A percentile compares a stretch with the other conserved stretches of the same genome.
Evolutionary conservation across 2,888 invertebrate species (phyloP).

Genomic region (Micoletzkya japonica): DNA sequence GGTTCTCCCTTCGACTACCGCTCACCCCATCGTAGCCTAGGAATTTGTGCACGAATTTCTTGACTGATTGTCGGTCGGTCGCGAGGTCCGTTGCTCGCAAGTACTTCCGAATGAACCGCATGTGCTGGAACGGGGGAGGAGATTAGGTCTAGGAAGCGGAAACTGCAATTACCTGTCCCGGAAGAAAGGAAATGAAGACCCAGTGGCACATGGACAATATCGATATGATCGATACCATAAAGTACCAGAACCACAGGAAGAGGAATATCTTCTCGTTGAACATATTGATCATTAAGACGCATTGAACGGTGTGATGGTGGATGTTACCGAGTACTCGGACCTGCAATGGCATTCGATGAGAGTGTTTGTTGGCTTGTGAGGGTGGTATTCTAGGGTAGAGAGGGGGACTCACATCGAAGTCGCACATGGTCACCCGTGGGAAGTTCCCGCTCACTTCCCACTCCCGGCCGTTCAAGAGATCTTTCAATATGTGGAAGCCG

Average conservation of each 20-base stretch:
- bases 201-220: slow-evolving; percentile 63
- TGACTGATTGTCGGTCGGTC: slow-evolving; percentile 64
- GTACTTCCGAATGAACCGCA: slow-evolving; percentile 64
- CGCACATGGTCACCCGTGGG: slow-evolving; percentile 65
- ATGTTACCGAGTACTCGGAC: slow-evolving; percentile 66
- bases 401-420: slow-evolving; percentile 60
- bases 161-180: slow-evolving; percentile 56
- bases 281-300: slow-evolving; percentile 64
- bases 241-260: slow-evolving; percentile 65
- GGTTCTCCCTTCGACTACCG: too few species aligned
- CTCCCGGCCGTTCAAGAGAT: slow-evolving; percentile 63
- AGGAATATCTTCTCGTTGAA: slow-evolving; percentile 61
- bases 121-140: slow-evolving; percentile 52
- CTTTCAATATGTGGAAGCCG: slow-evolving; percentile 64
- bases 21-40: slow-evolving; percentile 60
- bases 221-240: slow-evolving; percentile 63
- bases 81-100: slow-evolving; percentile 64
- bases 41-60: slow-evolving; percentile 64
- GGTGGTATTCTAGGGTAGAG: slow-evolving; percentile 8
- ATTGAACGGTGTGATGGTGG: slow-evolving; percentile 65
- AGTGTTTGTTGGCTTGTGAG: not conserved
- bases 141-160: not conserved
- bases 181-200: slow-evolving; percentile 62
- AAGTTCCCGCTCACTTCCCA: slow-evolving; percentile 65
- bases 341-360: slow-evolving; percentile 34